A percentile compares a stretch with the other conserved stretches of the same genome.
These are phyloP conservation scores for Atta cephalotes DNA, from an alignment of 1,140 invertebrate genomes.

Conservation along the genomic window DNA sequence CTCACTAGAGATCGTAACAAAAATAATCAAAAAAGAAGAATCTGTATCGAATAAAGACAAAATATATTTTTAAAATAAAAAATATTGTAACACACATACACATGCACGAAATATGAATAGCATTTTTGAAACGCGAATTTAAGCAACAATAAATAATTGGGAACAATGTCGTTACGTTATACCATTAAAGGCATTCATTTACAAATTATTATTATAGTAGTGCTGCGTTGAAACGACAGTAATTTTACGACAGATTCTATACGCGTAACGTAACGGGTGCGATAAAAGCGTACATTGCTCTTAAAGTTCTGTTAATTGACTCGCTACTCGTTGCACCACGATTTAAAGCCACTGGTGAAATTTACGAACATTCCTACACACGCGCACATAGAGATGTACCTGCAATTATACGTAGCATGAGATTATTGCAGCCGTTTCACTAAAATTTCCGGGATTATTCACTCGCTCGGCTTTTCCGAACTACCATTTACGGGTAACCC, in stretches of 20 bases:
- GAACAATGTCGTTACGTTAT: conserved; percentile 9
- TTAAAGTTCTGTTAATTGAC: conserved; percentile 59
- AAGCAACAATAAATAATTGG: neutral
- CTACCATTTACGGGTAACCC: neutral
- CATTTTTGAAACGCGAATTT: neutral
- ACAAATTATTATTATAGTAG: neutral
- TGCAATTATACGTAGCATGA: conserved; percentile 28
- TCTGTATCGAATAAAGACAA: neutral
- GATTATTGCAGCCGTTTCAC: conserved; percentile 43
- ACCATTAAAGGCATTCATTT: neutral
- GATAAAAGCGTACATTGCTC: conserved; percentile 47
- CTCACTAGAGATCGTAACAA: neutral
- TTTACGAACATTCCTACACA: conserved; percentile 36
- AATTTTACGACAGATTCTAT: neutral
- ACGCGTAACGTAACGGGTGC: neutral
- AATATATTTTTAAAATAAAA: neutral
- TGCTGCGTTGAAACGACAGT: conserved; percentile 1
- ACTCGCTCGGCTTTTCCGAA: neutral
- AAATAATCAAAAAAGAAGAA: neutral
- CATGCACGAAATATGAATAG: neutral
- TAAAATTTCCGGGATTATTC: conserved; percentile 48
- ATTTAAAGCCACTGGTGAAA: conserved; percentile 45
- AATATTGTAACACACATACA: neutral
- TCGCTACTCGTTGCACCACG: conserved; percentile 8
- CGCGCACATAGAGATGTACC: neutral